Percentiles rank a stretch among this genome's conserved stretches.
phyloP scores from a whole-genome alignment of 1,140 invertebrate species.

The Steinernema khuongi region DNA sequence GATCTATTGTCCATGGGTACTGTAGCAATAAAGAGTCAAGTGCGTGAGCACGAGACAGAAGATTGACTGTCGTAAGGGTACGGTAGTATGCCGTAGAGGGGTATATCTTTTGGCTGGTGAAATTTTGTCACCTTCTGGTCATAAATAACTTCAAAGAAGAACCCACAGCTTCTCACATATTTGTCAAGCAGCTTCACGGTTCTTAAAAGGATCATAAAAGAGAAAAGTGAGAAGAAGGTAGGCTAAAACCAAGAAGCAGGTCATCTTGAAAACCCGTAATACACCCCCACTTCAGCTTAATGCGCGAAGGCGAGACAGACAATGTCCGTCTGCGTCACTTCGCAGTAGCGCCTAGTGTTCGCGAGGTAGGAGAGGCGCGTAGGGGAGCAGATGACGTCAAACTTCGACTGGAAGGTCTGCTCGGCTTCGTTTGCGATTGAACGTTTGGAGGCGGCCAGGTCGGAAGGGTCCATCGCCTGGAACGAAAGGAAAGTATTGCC shows the following conservation, averaged over 20 bases:
- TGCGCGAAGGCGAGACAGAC: neutral
- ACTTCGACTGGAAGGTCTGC: neutral
- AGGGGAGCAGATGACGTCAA: neutral
- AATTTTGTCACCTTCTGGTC: too few relatives aligned
- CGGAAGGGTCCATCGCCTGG: neutral
- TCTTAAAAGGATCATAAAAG: neutral
- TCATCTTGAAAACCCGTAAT: neutral
- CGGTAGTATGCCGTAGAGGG: too few relatives aligned
- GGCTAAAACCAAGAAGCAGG: neutral
- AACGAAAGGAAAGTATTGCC: neutral
- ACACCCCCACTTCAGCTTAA: neutral
- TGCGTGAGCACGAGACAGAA: too few relatives aligned
- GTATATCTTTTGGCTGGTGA: too few relatives aligned
- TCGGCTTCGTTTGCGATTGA: neutral
- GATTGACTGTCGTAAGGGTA: too few relatives aligned
- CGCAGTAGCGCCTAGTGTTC: neutral
- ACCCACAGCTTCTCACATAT: too few relatives aligned
- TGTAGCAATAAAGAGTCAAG: too few relatives aligned
- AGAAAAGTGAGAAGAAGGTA: neutral
- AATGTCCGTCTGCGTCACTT: neutral
- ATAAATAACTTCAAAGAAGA: too few relatives aligned
- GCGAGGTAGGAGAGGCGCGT: neutral
- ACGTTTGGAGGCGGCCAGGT: neutral
- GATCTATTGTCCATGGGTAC: too few relatives aligned
- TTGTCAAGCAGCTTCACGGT: too few relatives aligned